Conservation (phyloP, 2,113 vertebrate species). For the Numenius arquata region DNA sequence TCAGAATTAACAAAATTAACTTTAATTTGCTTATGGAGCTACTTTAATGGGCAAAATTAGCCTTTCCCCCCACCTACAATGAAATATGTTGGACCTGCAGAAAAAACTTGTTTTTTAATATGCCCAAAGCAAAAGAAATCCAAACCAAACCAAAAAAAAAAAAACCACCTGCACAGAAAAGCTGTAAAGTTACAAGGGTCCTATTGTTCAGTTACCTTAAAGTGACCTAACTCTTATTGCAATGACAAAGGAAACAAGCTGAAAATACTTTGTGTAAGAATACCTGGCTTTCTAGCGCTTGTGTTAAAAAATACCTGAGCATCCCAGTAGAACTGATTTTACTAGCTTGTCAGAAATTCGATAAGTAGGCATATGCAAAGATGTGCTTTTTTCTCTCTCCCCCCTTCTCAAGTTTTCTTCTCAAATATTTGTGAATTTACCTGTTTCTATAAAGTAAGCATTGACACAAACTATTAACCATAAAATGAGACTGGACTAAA, state of each 20-base stretch:
- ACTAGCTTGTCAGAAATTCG: background rate
- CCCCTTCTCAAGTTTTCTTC: fast-evolving
- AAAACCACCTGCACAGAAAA: background rate
- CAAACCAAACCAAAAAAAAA: background rate
- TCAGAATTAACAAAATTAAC: background rate
- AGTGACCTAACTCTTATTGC: background rate
- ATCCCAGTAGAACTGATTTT: background rate
- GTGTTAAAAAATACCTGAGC: background rate
- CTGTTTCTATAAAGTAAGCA: background rate
- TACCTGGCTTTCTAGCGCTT: background rate
- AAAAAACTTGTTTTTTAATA: background rate
- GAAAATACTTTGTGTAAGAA: background rate
- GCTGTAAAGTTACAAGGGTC: background rate
- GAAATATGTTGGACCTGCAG: background rate
- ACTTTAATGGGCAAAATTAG: background rate
- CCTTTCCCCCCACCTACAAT: background rate
- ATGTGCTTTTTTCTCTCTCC: background rate
- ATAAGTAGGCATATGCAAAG: background rate
- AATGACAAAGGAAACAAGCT: background rate
- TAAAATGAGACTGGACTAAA: background rate
- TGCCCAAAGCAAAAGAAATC: background rate
- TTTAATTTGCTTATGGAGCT: background rate
- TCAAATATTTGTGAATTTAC: background rate
- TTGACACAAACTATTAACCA: background rate
- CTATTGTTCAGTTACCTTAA: background rate